Base-by-base conservation (phyloP, 2,888 invertebrate species). In the Prosopocoilus inquinatus region DNA sequence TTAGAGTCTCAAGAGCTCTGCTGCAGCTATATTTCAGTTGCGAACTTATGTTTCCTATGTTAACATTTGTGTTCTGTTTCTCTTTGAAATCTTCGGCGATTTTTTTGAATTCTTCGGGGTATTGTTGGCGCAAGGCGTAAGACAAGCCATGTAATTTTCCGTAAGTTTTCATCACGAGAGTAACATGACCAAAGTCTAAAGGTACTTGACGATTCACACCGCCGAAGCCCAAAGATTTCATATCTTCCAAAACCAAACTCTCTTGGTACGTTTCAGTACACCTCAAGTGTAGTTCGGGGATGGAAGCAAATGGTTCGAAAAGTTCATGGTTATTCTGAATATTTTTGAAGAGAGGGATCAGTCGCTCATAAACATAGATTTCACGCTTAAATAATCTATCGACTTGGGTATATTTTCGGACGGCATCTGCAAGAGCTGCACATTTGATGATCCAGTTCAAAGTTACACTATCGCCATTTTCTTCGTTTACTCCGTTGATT, bases 121-220 rank as follows among this genome's bases (percentile, higher is more conserved):
- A 58, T 13, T 65, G 59, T 49, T 67, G 64, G 15, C 63, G 62
- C 33, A 72, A 36, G 0, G 68, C 71, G 47, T 66, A 71, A 0
- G 68, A 70, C n/a, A 71, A 50, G 3, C 70, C 66, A 50, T 72
- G 72, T n/a, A 67, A 59, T 45, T 61, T 64, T 7, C 66, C 72
- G 39, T 70, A 64, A 28, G 67, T 65, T 43, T 61, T 61, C 52
- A 71, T 55, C 7, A 66, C 67, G 5, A 70, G 46, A 7, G 47
- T 46, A 2, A 62, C 63, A 36, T 70, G 70, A 16, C 67, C 46
- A 3, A 63, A 63, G 55, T 71, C 67, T 39, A 72, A 55, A 8
- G 63, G 57, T 39, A 64, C 47, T 1, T 38, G 45, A 20, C 59
- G 51, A 46, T 65, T 57, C 11, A 55, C 57, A 46, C 61, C 56